phyloP scores from a whole-genome alignment of 2,797 vertebrate genomes.

The Helicolenus hilgendorfi region DNA sequence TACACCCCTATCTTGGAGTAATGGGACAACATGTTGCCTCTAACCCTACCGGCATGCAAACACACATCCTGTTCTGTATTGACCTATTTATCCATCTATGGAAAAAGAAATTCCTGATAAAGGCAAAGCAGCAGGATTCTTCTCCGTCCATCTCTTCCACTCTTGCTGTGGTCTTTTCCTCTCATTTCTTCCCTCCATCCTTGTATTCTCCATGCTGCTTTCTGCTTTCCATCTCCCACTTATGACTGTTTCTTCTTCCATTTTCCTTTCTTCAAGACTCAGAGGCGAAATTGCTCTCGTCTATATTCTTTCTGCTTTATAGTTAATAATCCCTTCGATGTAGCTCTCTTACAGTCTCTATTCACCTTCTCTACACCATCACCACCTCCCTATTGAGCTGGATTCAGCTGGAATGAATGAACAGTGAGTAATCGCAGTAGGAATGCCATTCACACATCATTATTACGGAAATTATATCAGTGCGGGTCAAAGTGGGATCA shows the following conservation, averaged over 20 bases:
- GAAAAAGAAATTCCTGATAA: background rate
- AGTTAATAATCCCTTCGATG: background rate
- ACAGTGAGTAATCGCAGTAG: background rate
- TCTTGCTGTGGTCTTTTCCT: background rate
- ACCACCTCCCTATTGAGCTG: background rate
- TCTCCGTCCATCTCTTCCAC: background rate
- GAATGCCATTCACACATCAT: background rate
- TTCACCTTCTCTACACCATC: background rate
- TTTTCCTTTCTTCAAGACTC: background rate
- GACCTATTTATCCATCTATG: background rate
- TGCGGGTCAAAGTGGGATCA: background rate
- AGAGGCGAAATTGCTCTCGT: background rate
- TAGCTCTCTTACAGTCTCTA: background rate
- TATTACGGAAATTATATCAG: conserved; percentile 5
- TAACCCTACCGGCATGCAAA: background rate
- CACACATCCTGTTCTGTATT: background rate
- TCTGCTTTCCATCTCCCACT: background rate
- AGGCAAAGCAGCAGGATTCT: background rate
- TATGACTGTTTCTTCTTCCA: background rate
- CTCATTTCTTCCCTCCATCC: background rate
- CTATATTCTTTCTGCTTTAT: background rate
- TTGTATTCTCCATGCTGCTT: background rate
- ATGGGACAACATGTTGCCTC: background rate
- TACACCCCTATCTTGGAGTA: background rate
- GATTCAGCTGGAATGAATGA: background rate